Conservation (phyloP, 1,140 invertebrate species). For the Melitaea cinxia region DNA sequence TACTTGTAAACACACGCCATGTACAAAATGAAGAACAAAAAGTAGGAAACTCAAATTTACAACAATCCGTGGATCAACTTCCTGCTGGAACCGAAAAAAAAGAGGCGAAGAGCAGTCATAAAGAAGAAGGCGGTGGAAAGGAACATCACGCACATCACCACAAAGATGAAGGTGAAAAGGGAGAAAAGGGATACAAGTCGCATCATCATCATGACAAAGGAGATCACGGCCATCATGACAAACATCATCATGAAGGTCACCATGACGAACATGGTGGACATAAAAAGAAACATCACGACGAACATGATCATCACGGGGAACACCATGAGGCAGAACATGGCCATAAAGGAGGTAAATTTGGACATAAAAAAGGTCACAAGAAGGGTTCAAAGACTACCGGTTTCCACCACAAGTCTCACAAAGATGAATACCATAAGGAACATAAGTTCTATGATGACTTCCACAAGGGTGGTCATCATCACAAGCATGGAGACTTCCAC, state of each 20-base stretch:
- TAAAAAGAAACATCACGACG: constrained; percentile 89
- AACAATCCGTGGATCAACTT: constrained; percentile 59
- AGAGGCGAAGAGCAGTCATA: constrained; percentile 76
- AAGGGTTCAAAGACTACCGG: constrained; percentile 88
- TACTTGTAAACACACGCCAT: constrained; percentile 55
- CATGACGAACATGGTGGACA: constrained; percentile 88
- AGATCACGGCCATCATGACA: constrained; percentile 87
- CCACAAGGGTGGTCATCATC: constrained; percentile 88
- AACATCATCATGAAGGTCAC: constrained; percentile 87
- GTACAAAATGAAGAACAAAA: constrained; percentile 56
- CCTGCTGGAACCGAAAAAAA: constrained; percentile 80
- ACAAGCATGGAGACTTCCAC: constrained; percentile 86
- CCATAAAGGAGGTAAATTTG: constrained; percentile 88
- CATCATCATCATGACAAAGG: constrained; percentile 86
- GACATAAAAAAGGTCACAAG: constrained; percentile 90
- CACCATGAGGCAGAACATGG: constrained; percentile 89
- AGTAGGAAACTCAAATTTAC: constrained; percentile 31
- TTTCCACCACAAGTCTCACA: constrained; percentile 90
- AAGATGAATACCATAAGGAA: constrained; percentile 92
- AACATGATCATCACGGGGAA: constrained; percentile 85
- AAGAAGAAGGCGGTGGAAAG: constrained; percentile 84
- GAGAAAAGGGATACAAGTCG: constrained; percentile 86
- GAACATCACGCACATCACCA: constrained; percentile 85
- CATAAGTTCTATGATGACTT: constrained; percentile 92
- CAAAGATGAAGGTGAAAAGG: constrained; percentile 84